These are phyloP conservation scores for Allobates femoralis DNA, from an alignment of 2,797 vertebrate genomes.

Conservation along the genomic window DNA sequence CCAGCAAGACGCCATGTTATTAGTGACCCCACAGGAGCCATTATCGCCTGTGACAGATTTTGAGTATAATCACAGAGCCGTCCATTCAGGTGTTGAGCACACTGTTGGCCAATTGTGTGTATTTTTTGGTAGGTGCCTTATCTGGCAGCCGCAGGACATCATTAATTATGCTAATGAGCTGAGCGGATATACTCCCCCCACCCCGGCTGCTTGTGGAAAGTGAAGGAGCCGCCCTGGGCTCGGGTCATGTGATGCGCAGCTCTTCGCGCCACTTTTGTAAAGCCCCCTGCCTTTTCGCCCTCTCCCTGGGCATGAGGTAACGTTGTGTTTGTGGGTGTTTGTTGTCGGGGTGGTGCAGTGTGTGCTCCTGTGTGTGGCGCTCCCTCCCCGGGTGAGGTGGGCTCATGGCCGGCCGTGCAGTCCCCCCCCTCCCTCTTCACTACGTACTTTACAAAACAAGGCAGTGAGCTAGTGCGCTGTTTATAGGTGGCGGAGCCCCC, in stretches of 20 bases:
- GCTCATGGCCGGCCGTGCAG: neutral
- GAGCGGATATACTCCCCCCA: slow-evolving; percentile 76
- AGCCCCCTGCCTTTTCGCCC: slow-evolving; percentile 67
- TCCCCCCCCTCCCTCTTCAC: neutral
- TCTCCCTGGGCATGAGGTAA: slow-evolving; percentile 73
- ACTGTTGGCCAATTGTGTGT: neutral
- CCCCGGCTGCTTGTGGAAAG: slow-evolving; percentile 72
- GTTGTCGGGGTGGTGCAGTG: neutral
- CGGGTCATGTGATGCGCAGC: slow-evolving; percentile 78
- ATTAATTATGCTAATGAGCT: slow-evolving; percentile 82
- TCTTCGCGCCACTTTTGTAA: slow-evolving; percentile 93
- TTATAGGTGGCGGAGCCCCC: slow-evolving; percentile 44
- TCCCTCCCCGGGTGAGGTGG: neutral
- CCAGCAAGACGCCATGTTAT: neutral
- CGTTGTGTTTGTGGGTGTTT: slow-evolving; percentile 67
- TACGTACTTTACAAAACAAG: slow-evolving; percentile 45
- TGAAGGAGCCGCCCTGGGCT: slow-evolving; percentile 76
- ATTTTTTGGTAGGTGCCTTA: neutral
- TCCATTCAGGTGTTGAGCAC: neutral
- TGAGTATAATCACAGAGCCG: no score
- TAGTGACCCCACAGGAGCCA: neutral
- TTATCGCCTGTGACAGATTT: neutral
- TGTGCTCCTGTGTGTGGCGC: neutral
- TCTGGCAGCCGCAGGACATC: slow-evolving; percentile 76
- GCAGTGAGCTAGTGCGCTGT: neutral